phyloP scores from a whole-genome alignment of 2,888 invertebrate species.

The Melanophora roralis region DNA sequence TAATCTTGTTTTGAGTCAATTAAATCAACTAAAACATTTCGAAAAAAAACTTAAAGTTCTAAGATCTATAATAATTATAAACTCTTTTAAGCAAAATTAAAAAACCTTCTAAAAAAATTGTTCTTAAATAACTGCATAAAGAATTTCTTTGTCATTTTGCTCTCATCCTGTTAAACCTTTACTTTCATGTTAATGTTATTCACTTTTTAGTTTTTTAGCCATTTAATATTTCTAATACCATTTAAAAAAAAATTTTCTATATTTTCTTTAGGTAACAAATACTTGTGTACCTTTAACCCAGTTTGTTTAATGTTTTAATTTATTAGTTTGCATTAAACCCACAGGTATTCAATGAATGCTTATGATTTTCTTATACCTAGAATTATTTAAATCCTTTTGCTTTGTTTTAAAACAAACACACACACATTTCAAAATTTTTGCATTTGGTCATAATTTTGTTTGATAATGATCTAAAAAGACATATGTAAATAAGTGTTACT shows the following conservation, averaged over 20 bases:
- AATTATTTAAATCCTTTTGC: constrained; percentile 7
- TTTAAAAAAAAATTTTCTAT: not conserved
- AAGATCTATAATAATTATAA: too few relatives aligned
- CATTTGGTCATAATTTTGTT: constrained; percentile 47
- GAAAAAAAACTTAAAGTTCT: too few relatives aligned
- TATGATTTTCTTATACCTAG: constrained; percentile 1
- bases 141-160: too few relatives aligned
- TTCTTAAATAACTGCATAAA: too few relatives aligned
- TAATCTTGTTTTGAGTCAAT: too few relatives aligned
- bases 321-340: constrained; percentile 16
- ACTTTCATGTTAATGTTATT: too few relatives aligned
- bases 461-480: constrained; percentile 31
- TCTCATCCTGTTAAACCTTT: too few relatives aligned
- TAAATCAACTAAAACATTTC: too few relatives aligned
- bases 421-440: constrained; percentile 33
- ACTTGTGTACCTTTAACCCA: constrained; percentile 6
- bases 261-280: too few relatives aligned
- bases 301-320: constrained; percentile 17
- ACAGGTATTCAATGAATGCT: constrained; percentile 52
- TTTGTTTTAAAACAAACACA: constrained; percentile 9
- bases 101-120: too few relatives aligned
- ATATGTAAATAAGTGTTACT: not conserved
- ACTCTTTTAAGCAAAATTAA: too few relatives aligned
- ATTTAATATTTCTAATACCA: not conserved
- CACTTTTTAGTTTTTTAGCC: too few relatives aligned